These are phyloP conservation scores for Cheilosia pagana DNA, from an alignment of 2,888 invertebrate genomes.

Conservation along the genomic window DNA sequence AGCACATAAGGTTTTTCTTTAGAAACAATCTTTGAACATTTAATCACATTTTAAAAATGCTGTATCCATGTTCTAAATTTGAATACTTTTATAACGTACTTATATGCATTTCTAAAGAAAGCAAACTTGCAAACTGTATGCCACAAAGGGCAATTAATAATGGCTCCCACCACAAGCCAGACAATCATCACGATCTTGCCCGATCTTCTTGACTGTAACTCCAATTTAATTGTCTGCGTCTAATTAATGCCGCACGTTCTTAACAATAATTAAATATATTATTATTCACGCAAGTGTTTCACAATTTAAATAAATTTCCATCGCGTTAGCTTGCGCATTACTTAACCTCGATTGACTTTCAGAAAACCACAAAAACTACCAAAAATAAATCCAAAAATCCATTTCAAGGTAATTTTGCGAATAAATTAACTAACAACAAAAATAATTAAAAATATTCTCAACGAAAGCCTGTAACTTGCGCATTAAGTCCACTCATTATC, in stretches of 20 bases:
- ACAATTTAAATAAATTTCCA: slow-evolving; percentile 6
- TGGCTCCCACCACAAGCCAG: too few relatives aligned
- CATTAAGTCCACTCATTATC: background rate
- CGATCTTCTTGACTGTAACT: too few relatives aligned
- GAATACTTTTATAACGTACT: too few relatives aligned
- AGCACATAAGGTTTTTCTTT: too few relatives aligned
- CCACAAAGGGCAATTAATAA: background rate
- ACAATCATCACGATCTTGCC: too few relatives aligned
- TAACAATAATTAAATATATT: too few relatives aligned
- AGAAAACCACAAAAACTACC: background rate
- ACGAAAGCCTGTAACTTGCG: background rate
- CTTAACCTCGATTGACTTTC: slow-evolving; percentile 31
- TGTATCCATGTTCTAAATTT: too few relatives aligned
- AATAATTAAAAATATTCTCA: background rate
- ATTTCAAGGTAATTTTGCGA: slow-evolving; percentile 6
- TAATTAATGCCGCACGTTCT: too few relatives aligned
- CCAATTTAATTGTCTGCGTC: too few relatives aligned
- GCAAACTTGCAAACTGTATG: background rate
- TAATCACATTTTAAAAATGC: too few relatives aligned
- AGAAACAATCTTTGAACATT: too few relatives aligned
- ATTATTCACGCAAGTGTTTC: background rate
- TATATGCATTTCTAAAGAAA: background rate
- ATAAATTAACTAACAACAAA: slow-evolving; percentile 22
- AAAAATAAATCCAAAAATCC: background rate
- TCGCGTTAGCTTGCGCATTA: slow-evolving; percentile 7